Evolutionary conservation across 2,888 invertebrate species (phyloP).

Genomic region (Zootermopsis nevadensis): DNA sequence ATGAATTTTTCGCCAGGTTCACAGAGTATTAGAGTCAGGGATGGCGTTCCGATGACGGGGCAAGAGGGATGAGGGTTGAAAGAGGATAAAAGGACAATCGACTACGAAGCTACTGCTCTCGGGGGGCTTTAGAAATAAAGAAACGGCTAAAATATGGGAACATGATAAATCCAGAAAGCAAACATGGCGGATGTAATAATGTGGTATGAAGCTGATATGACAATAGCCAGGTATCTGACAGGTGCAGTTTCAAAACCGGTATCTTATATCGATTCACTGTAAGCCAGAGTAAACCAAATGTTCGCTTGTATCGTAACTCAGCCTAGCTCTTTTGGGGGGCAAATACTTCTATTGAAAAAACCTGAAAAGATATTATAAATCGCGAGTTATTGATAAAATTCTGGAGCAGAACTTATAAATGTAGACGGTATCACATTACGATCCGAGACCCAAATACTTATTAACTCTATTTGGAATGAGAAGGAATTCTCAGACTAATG

Average conservation of each 20-base stretch:
- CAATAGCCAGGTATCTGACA: conserved; percentile 25
- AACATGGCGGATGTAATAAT: conserved; percentile 33
- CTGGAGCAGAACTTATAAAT: no score
- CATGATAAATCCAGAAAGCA: conserved; percentile 34
- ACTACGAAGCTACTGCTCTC: conserved; percentile 31
- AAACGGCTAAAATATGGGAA: conserved; percentile 15
- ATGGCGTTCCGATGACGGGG: conserved; percentile 27
- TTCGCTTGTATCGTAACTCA: no score
- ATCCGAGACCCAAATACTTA: no score
- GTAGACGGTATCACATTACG: no score
- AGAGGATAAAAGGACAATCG: conserved; percentile 38
- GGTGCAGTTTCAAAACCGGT: background rate
- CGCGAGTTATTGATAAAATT: no score
- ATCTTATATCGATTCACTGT: background rate
- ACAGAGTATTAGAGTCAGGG: conserved; percentile 38
- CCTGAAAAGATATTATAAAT: no score
- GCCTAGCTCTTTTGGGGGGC: no score
- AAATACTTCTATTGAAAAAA: no score
- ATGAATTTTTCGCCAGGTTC: conserved; percentile 48
- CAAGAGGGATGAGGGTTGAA: conserved; percentile 7
- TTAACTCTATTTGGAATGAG: no score
- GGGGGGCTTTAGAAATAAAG: conserved; percentile 18
- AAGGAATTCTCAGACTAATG: no score
- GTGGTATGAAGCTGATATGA: background rate
- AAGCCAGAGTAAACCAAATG: no score